Evolutionary conservation across 2,113 vertebrate genomes (phyloP), one percentile per base, ranked within the genome.

Genomic region (Nothobranchius kuhntae): DNA sequence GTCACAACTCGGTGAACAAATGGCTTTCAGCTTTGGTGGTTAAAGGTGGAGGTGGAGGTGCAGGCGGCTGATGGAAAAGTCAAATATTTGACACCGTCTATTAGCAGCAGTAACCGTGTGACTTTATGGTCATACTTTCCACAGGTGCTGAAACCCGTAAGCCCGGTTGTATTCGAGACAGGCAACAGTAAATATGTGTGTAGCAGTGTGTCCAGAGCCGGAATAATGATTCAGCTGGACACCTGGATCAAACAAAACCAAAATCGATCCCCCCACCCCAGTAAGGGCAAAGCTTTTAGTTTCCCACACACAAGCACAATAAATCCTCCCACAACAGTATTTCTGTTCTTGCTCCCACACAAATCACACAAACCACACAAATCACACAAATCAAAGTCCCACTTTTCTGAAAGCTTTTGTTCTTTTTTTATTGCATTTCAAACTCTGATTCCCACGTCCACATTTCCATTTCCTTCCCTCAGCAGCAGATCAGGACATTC

Each of bases 11-110:
- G 2, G 30, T 21, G 21, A 21, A 21, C 21, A 21, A 21, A 21
- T 21, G 21, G 21, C 21, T 21, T 21, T 21, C 21, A 21, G 30
- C 30, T 30, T 30, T 30, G 4, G 30, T 30, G 30, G 30, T 30
- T 30, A 3, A 30, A 4, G 30, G 21, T 21, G 21, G n/a, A n/a
- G n/a, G n/a, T n/a, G n/a, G 21, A 61, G 65, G 62, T 70, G 82
- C 77, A 84, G 84, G 80, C 84, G 82, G 75, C 26, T 59, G 76
- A 82, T 76, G 71, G 67, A 54, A 62, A 84, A 82, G 72, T 78
- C 78, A 88, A 88, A 82, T 87, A 89, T 86, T 86, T 89, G 78
- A 85, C 83, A 63, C 74, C 15, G 62, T 64, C 58, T 76, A 83
- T 86, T 82, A 74, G 62, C 74, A 69, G 81, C 71, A 59, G 69